Percentiles rank a stretch among this genome's conserved stretches.
phyloP scores from a whole-genome alignment of 2,113 vertebrate species.

The Myrmecophaga tridactyla region DNA sequence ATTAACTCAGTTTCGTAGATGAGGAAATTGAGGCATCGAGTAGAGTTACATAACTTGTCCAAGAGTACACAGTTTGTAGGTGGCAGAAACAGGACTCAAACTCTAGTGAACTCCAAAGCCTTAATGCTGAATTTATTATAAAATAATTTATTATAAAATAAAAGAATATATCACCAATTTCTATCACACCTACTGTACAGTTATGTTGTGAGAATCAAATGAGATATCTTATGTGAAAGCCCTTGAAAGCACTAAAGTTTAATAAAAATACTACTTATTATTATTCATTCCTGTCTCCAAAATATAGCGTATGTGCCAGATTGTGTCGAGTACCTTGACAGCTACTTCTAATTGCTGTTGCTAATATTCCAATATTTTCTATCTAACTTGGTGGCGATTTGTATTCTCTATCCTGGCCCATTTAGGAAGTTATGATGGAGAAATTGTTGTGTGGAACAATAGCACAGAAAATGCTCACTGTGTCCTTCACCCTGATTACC shows the following conservation, averaged over 20 bases:
- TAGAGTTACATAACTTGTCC: neutral
- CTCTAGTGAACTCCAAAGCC: neutral
- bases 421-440: slow-evolving; percentile 83
- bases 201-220: neutral
- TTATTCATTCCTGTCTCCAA: neutral
- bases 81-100: neutral
- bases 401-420: neutral
- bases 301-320: neutral
- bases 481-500: slow-evolving; percentile 74
- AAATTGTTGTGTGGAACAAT: slow-evolving; percentile 87
- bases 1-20: neutral
- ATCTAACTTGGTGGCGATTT: neutral
- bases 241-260: neutral
- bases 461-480: slow-evolving; percentile 83
- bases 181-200: neutral
- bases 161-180: neutral
- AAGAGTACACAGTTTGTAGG: neutral
- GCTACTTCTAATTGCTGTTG: neutral
- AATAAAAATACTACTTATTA: neutral
- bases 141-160: neutral
- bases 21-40: neutral
- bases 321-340: neutral
- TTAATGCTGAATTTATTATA: neutral
- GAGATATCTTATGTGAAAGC: neutral
- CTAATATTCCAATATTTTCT: neutral